Base-by-base conservation (phyloP, 2,888 invertebrate genomes). In the Meandrusa payeni region DNA sequence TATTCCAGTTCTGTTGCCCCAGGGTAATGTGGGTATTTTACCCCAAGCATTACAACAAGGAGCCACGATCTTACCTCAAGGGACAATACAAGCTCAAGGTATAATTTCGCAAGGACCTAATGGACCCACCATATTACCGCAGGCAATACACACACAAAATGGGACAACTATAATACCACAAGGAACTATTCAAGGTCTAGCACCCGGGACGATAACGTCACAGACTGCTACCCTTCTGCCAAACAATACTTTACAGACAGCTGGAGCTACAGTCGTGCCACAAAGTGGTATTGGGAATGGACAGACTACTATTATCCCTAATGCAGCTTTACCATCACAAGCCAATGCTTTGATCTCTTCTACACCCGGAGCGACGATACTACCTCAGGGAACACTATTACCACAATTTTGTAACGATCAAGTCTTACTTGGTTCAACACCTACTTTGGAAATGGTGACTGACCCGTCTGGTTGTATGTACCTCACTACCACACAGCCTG, bases 401-500 rank as follows among this genome's bases (percentile, higher is more conserved):
- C 88, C 88, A 3, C 88, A 88, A 51, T 88, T 89, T 57, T 88
- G 88, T 48, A 89, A 89, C 54, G 91, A 92, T 55, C 92, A 91
- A 72, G 81, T 92, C 23, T 71, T 92, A 11, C 73, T 92, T 1
- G 91, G 92, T 15, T 89, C 91, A 0, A 80, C 91, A 2, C 91
- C 91, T 6, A 90, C 91, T 0, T 64, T 91, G 37, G 91, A 91
- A 70, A 91, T 91, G 89, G 91, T 91, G 6, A 89, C 90, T 5
- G 90, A 91, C 66, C 90, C 83, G 19, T 80, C 83, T 29, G 89
- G 89, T 2, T 89, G 89, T 50, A 90, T 91, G 77, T 89, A 91
- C 61, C 67, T 91, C 41, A 85, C 90, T 27, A 87, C 91, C 1
- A 92, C 92, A 7, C 94, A 94, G 57, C 94, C 94, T 2, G 92